Conservation (phyloP, 2,888 invertebrate species). For the Gandaritis pyraliata region DNA sequence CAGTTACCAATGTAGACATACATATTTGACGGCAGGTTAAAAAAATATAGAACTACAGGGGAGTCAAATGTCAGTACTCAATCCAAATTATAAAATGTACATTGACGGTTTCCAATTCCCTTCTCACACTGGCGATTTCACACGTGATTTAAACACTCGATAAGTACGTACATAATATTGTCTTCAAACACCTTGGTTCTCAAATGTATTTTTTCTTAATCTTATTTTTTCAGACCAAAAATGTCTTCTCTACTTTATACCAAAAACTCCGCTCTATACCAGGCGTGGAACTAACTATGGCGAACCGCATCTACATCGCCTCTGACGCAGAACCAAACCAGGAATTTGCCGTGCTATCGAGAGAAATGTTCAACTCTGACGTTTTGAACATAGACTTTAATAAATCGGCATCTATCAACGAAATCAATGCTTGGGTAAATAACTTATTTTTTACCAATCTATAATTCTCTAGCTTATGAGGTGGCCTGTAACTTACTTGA, state of each 20-base stretch:
- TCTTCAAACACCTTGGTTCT: no score
- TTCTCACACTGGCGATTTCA: no score
- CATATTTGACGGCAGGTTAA: no score
- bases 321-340: slow-evolving; percentile 74
- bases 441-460: neutral
- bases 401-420: slow-evolving; percentile 67
- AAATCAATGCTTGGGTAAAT: slow-evolving; percentile 89
- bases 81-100: no score
- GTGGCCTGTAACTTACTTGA: no score
- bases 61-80: no score
- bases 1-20: no score
- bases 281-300: slow-evolving; percentile 85
- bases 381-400: slow-evolving; percentile 86
- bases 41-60: no score
- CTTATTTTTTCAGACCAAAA: slow-evolving; percentile 58
- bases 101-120: no score
- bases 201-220: neutral
- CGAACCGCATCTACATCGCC: slow-evolving; percentile 88
- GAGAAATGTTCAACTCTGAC: slow-evolving; percentile 85
- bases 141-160: no score
- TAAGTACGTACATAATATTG: no score
- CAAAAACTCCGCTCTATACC: slow-evolving; percentile 54
- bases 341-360: slow-evolving; percentile 81
- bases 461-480: neutral
- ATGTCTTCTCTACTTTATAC: slow-evolving; percentile 55